Base-by-base conservation (phyloP, 2,888 invertebrate genomes). In the Neuroscelio doddi region DNA sequence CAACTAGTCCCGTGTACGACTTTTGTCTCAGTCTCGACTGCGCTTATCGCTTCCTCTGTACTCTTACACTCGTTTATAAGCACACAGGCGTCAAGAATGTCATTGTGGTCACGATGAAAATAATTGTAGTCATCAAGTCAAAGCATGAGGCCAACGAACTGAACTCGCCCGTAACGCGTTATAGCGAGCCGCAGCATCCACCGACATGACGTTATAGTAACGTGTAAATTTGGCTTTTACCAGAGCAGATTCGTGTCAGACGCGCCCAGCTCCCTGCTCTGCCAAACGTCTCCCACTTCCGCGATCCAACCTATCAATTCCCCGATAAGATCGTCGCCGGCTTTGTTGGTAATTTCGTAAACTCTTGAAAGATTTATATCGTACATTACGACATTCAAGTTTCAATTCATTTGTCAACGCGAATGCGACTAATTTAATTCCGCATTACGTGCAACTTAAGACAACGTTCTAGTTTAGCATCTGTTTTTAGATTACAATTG, bases 101-200 rank as follows among this genome's bases (percentile, higher is more conserved):
- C 38, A 45, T 38, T 45, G 45, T 41, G 27, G 32, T 44, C 41
- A 49, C 55, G 50, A 58, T 66, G 62, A 39, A 66, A 66, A 58
- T 62, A 62, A 62, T 66, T 62, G 62, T 51, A 42, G 34, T 46
- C 21, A 66, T 66, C 65, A 53, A 56, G 55, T 24, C 39, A 14
- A 36, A 21, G 12, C 49, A 41, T 24, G 26, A 65, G 65, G 57
- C 61, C 65, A 61, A 65, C 53, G 65, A 65, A 65, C 65, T 36
- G 49, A n/a, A n/a, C n/a, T n/a, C n/a, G n/a, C n/a, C n/a, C n/a
- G n/a, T n/a, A n/a, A n/a, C 21, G 21, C 5, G 21, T 21, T 21
- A 21, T 21, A 21, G 21, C 21, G 21, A 21, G 21, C 21, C n/a
- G n/a, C n/a, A n/a, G 21, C 5, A 5, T 21, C 34, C 16, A 27